Evolutionary conservation across 1,140 invertebrate genomes (phyloP).

Genomic region (Drosophila pectinifera): DNA sequence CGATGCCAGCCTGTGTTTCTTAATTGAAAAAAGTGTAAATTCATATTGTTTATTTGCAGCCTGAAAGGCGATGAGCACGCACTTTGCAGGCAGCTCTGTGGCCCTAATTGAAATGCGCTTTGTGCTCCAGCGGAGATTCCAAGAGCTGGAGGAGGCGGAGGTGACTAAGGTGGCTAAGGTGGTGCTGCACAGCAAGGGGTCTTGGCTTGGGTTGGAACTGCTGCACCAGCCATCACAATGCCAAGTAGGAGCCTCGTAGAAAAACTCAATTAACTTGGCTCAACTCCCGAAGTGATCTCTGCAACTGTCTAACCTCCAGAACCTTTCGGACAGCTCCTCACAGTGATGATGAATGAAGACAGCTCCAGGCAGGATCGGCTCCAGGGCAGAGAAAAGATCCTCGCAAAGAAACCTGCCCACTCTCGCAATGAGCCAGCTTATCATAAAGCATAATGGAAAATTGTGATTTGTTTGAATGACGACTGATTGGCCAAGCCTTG

Average conservation of each 20-base stretch:
- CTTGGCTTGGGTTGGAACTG: slow-evolving; percentile 7
- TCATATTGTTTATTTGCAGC: slow-evolving; percentile 59
- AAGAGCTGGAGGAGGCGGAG: background rate
- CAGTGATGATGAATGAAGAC: slow-evolving; percentile 18
- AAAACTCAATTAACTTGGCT: slow-evolving; percentile 56
- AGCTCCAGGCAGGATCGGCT: background rate
- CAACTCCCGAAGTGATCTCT: slow-evolving; percentile 1
- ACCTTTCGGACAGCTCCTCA: background rate
- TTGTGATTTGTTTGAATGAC: slow-evolving; percentile 27
- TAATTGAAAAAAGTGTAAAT: slow-evolving; percentile 74
- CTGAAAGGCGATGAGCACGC: slow-evolving; percentile 61
- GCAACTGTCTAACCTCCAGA: slow-evolving; percentile 7
- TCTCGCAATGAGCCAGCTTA: slow-evolving; percentile 6
- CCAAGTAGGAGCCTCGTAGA: background rate
- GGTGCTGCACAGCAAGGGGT: slow-evolving; percentile 56
- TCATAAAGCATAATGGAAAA: slow-evolving; percentile 37
- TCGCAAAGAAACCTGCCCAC: background rate
- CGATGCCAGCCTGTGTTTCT: slow-evolving; percentile 25
- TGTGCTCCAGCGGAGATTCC: slow-evolving; percentile 1
- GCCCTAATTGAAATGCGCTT: slow-evolving; percentile 68
- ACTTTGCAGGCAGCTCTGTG: slow-evolving; percentile 49
- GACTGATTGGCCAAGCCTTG: slow-evolving; percentile 31
- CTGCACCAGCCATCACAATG: slow-evolving; percentile 27
- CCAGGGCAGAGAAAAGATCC: slow-evolving; percentile 4
- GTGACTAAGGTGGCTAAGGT: background rate